Base-by-base conservation (phyloP, 2,888 invertebrate genomes). In the Calameuta filiformis region DNA sequence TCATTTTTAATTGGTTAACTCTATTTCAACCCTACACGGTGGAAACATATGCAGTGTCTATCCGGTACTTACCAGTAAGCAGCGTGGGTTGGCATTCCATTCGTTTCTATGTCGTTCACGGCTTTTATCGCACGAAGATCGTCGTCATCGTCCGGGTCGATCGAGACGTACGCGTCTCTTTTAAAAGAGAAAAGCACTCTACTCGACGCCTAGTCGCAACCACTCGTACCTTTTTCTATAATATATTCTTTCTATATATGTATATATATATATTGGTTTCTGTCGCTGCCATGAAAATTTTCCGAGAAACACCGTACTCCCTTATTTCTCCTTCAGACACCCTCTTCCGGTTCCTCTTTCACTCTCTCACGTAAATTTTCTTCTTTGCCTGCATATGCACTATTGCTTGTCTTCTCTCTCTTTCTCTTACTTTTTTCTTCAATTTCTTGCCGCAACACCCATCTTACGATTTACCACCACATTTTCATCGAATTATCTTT, bases 81-180 rank as follows among this genome's bases (percentile, higher is more conserved):
- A 56, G 87, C 88, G 89, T 89, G 88, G 89, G 89, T 82, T 86
- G 87, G 87, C 88, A 88, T 89, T 89, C 88, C 89, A 89, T 89
- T 89, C 89, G 87, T 88, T 89, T 88, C 82, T 85, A 81, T 81
- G 84, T 82, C 85, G 84, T 85, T 11, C 37, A 35, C 37, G 37
- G 23, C 34, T 76, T 35, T 35, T n/a, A 69, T 73, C 34, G 73
- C 56, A 73, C 75, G 37, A 73, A 73, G 77, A 77, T 68, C 74
- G 75, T 68, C 30, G 68, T 35, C 35, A 69, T 37, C 23, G 23
- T 56, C 56, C 23, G 23, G 56, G 2, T 9, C 23, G 56, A 9
- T 15, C 23, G 77, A 12, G 31, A 68, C 34, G 40, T 35, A 34
- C 23, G 23, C 12, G 30, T 33, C 30, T 71, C 30, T 71, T 9